Evolutionary conservation across 2,113 vertebrate species (phyloP).

Genomic region (Herpailurus yagouaroundi): DNA sequence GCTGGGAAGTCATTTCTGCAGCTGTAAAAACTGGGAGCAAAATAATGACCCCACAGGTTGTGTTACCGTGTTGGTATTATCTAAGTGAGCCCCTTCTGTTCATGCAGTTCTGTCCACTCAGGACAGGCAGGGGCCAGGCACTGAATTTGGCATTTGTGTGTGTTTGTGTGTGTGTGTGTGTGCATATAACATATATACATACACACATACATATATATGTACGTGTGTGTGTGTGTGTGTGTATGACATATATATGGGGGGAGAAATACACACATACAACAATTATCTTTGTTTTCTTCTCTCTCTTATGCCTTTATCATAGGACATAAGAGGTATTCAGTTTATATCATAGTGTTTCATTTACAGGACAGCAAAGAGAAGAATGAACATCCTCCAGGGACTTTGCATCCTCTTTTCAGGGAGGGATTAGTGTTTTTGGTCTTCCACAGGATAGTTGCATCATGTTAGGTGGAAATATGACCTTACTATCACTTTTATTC

Average conservation of each 20-base stretch:
- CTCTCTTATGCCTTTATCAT: not conserved
- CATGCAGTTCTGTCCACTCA: not conserved
- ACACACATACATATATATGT: not conserved
- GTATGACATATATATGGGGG: too few species aligned
- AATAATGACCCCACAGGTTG: not conserved
- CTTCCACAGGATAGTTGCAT: not conserved
- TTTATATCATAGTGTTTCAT: not conserved
- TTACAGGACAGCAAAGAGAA: not conserved
- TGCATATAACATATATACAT: not conserved
- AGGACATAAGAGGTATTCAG: not conserved
- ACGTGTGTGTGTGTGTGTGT: rapidly evolving
- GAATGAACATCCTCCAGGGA: not conserved
- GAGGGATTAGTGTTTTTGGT: too few species aligned
- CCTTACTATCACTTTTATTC: not conserved
- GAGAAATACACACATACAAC: not conserved
- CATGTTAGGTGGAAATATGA: not conserved
- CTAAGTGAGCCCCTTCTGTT: not conserved
- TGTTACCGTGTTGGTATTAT: not conserved
- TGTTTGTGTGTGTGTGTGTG: not conserved
- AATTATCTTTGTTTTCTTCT: not conserved
- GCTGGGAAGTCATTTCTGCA: not conserved
- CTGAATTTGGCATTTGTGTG: not conserved
- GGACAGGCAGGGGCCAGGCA: not conserved
- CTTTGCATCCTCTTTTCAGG: not conserved
- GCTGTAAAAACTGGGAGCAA: not conserved